phyloP scores from a whole-genome alignment of 2,797 vertebrate species.

The Clangula hyemalis region DNA sequence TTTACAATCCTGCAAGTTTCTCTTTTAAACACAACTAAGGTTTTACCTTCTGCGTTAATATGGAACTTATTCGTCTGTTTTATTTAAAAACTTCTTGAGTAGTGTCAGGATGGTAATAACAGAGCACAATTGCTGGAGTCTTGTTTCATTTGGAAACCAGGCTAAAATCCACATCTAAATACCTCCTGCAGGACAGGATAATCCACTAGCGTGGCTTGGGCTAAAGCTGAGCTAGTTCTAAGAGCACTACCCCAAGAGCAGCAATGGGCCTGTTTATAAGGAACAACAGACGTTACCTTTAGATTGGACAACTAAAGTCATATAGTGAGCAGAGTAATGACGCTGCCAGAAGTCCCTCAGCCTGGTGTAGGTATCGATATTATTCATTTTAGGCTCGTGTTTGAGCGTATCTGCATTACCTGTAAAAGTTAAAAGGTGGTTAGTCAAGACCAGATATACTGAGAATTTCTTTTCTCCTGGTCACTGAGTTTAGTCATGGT shows the following conservation, averaged over 20 bases:
- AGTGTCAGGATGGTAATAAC: neutral
- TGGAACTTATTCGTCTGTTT: neutral
- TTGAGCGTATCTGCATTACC: conserved; percentile 95
- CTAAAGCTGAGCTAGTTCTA: neutral
- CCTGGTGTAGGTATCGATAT: conserved; percentile 89
- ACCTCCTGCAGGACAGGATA: conserved; percentile 2
- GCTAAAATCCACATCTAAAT: conserved; percentile 40
- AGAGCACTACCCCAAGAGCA: neutral
- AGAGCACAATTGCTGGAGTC: neutral
- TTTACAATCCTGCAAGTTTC: neutral
- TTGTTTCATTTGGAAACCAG: conserved; percentile 2
- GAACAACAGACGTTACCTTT: conserved; percentile 82
- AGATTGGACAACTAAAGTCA: conserved; percentile 94
- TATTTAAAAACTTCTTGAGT: neutral
- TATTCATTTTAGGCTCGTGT: conserved; percentile 86
- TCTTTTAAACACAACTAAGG: neutral
- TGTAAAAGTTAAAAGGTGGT: conserved; percentile 56
- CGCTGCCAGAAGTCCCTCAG: conserved; percentile 90
- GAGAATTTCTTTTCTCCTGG: neutral
- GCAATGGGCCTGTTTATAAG: neutral
- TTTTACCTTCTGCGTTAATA: neutral
- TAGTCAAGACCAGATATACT: fast-evolving
- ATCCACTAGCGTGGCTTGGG: neutral
- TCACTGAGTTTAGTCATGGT: neutral
- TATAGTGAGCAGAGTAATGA: conserved; percentile 94